Conservation (phyloP, 2,888 invertebrate species). For the Melanostoma mellinum region DNA sequence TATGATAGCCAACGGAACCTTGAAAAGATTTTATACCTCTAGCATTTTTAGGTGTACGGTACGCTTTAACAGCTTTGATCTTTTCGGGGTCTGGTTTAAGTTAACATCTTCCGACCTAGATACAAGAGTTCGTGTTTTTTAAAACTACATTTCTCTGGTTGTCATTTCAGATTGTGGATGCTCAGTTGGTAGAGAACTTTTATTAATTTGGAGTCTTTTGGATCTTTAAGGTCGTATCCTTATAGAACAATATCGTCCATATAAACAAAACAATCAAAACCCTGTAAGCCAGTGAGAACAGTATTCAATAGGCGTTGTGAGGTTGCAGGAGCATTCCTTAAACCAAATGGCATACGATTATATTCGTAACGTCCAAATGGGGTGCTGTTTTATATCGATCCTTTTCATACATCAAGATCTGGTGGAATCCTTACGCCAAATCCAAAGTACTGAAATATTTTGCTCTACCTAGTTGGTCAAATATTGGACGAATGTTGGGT, state of each 20-base stretch:
- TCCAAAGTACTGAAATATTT: constrained; percentile 44
- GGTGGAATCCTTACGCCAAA: constrained; percentile 33
- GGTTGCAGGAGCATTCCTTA: constrained; percentile 39
- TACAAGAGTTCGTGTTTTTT: constrained; percentile 13
- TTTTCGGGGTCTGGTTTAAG: no score
- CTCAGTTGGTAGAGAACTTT: constrained; percentile 1
- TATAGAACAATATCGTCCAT: neutral
- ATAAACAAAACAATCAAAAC: constrained; percentile 35
- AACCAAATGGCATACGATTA: constrained; percentile 24
- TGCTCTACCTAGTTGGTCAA: constrained; percentile 13
- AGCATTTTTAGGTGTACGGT: no score
- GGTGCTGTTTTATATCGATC: constrained; percentile 16
- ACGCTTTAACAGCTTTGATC: no score
- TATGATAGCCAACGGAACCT: no score
- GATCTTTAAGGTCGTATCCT: constrained; percentile 11
- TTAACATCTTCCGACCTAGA: constrained; percentile 27
- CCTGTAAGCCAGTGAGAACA: constrained; percentile 54
- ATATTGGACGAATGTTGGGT: neutral
- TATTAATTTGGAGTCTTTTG: constrained; percentile 2
- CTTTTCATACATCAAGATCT: constrained; percentile 24
- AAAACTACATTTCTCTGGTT: constrained; percentile 14
- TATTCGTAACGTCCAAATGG: constrained; percentile 26
- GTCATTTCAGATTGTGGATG: constrained; percentile 2
- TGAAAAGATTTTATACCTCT: no score
- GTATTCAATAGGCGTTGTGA: constrained; percentile 54